Conservation (phyloP, 1,140 invertebrate genomes). For the Drosophila asahinai region DNA sequence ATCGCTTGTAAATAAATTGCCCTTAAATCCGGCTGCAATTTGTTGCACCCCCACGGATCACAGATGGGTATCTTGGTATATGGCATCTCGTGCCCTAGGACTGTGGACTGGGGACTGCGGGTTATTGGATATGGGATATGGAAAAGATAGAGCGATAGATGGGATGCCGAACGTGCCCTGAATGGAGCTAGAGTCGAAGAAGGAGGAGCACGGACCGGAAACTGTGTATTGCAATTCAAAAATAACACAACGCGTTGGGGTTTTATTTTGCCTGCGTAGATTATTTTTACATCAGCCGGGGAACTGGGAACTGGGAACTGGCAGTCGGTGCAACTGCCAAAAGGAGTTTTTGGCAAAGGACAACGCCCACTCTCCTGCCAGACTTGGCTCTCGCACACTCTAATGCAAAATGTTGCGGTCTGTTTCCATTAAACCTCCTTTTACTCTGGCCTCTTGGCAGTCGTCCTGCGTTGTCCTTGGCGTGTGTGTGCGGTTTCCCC, state of each 20-base stretch:
- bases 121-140: conserved; percentile 14
- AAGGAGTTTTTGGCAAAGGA: conserved; percentile 40
- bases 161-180: conserved; percentile 24
- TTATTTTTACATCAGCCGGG: conserved; percentile 50
- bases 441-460: conserved; percentile 56
- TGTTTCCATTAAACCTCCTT: conserved; percentile 64
- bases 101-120: not conserved
- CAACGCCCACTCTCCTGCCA: conserved; percentile 23
- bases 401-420: conserved; percentile 81
- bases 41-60: conserved; percentile 47
- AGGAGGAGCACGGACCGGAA: not conserved
- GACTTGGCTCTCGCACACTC: conserved; percentile 8
- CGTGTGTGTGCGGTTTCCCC: conserved; percentile 48
- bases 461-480: conserved; percentile 61
- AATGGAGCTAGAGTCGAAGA: not conserved
- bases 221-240: conserved; percentile 31
- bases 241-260: conserved; percentile 30
- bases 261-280: conserved; percentile 26
- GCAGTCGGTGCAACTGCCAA: conserved; percentile 35
- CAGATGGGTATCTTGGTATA: conserved; percentile 13
- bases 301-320: conserved; percentile 2
- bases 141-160: conserved; percentile 25
- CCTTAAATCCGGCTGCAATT: conserved; percentile 64
- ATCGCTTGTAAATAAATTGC: conserved; percentile 51
- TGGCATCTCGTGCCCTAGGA: not conserved